Conservation (phyloP, 2,797 vertebrate genomes). For the Cheirogaleus major region DNA sequence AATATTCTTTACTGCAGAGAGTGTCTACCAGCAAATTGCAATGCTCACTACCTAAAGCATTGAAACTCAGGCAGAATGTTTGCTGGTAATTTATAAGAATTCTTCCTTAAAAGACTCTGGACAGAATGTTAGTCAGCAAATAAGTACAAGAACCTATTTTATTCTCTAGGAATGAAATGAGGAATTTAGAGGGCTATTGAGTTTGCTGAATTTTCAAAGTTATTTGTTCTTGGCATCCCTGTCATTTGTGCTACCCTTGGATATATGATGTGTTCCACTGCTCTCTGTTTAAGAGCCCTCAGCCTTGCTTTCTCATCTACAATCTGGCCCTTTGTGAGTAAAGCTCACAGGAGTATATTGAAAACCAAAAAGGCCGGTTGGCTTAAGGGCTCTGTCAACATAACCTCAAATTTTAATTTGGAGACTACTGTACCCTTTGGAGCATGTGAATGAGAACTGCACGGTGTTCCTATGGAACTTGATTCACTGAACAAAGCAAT, state of each 20-base stretch:
- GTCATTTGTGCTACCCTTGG: not conserved
- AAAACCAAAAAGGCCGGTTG: not conserved
- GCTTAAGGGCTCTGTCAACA: not conserved
- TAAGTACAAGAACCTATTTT: slow-evolving; percentile 7
- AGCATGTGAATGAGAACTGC: not conserved
- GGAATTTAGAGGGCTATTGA: slow-evolving; percentile 11
- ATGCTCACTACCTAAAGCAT: not conserved
- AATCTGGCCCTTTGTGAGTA: not conserved
- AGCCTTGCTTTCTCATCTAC: not conserved
- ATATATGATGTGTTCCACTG: not conserved
- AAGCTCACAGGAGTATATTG: not conserved
- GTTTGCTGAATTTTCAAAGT: slow-evolving; percentile 25
- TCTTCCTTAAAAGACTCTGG: slow-evolving; percentile 31
- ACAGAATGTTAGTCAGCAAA: slow-evolving; percentile 29
- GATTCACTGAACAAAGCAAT: not conserved
- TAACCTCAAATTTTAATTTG: not conserved
- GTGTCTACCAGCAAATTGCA: not conserved
- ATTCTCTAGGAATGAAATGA: slow-evolving; percentile 42
- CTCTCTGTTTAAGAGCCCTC: not conserved
- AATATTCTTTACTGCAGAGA: not conserved
- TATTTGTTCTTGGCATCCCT: not conserved
- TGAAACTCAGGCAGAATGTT: not conserved
- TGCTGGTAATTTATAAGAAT: slow-evolving; percentile 34
- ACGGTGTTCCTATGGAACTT: not conserved
- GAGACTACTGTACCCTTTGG: not conserved